Base-by-base conservation (phyloP, 2,113 vertebrate species). In the Channa maculata region DNA sequence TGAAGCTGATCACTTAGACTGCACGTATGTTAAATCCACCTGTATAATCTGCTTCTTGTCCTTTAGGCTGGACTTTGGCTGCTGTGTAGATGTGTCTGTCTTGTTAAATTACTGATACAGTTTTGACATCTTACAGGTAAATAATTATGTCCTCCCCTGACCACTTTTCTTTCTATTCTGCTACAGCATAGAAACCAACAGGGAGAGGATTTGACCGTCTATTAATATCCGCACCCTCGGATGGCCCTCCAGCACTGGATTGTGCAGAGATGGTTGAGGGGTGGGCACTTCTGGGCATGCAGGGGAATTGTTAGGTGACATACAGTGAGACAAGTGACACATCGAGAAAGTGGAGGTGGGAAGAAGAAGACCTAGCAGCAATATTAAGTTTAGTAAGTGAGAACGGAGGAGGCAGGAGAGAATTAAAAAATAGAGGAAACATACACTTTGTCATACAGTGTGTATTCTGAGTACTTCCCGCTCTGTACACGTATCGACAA, bases 201-300 rank as follows among this genome's bases (percentile, higher is more conserved):
- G 50, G 54, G 14, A 34, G 65, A 71, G 41, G 50, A 43, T 75
- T 52, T 63, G 77, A 61, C 61, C 34, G 12, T 71, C 80, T 92
- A 89, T 87, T 88, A 89, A 88, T 90, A 89, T 84, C 84, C 59
- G 57, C 54, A 50, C 69, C 63, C 75, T 88, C 66, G 63, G 62
- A 76, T 58, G 55, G 53, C 45, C 79, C 58, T 59, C 15, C 24
- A 63, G 57, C 65, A 4, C 44, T 37, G 39, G 77, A 65, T 8
- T 46, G 14, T 54, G 24, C 24, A 44, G 36, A 13, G 43, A 64
- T 6, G 60, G 36, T 24, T 24, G 37, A 49, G 62, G 39, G 81
- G 44, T 63, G 38, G 2, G 71, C 69, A 53, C 41, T 64, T 57
- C 12, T 24, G 44, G 80, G 41, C 52, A 82, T 76, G 65, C 75